A percentile compares a stretch with the other conserved stretches of the same genome.
Evolutionary conservation across 2,797 vertebrate species (phyloP).

Genomic region (Sebastes umbrosus): DNA sequence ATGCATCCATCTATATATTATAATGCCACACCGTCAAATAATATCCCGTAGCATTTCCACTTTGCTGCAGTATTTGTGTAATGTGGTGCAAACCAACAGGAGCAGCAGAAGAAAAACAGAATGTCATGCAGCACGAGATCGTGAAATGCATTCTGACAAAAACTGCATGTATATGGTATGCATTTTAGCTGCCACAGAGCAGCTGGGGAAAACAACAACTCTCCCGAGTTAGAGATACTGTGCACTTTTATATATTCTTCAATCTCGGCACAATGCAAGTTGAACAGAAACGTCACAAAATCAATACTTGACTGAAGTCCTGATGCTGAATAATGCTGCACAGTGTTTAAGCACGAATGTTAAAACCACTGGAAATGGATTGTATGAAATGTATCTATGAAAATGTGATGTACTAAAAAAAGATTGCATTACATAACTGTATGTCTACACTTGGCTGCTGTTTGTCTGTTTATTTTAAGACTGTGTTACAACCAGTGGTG

Average conservation of each 20-base stretch:
- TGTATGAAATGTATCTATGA: neutral
- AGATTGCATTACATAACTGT: neutral
- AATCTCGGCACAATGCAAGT: slow-evolving; percentile 29
- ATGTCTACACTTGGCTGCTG: neutral
- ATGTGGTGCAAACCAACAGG: slow-evolving; percentile 32
- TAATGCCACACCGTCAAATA: slow-evolving; percentile 26
- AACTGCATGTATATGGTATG: slow-evolving; percentile 20
- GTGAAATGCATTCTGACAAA: slow-evolving; percentile 55
- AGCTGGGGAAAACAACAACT: slow-evolving; percentile 35
- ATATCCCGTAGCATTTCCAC: slow-evolving; percentile 36
- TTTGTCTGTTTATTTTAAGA: neutral
- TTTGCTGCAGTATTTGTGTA: slow-evolving; percentile 41
- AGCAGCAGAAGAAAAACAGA: slow-evolving; percentile 28
- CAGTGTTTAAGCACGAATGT: neutral
- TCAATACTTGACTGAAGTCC: slow-evolving; percentile 33
- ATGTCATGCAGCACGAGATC: slow-evolving; percentile 4
- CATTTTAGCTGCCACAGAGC: slow-evolving; percentile 27
- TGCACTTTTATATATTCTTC: neutral
- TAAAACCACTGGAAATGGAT: neutral
- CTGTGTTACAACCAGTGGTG: neutral
- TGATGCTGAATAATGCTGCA: slow-evolving; percentile 24
- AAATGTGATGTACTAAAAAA: slow-evolving; percentile 5
- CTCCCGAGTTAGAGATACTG: slow-evolving; percentile 18
- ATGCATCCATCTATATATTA: slow-evolving; percentile 43
- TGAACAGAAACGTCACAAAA: slow-evolving; percentile 32